A percentile compares a stretch with the other conserved stretches of the same genome.
Conservation (phyloP, 2,113 vertebrate genomes). For the Hippolais icterina region DNA sequence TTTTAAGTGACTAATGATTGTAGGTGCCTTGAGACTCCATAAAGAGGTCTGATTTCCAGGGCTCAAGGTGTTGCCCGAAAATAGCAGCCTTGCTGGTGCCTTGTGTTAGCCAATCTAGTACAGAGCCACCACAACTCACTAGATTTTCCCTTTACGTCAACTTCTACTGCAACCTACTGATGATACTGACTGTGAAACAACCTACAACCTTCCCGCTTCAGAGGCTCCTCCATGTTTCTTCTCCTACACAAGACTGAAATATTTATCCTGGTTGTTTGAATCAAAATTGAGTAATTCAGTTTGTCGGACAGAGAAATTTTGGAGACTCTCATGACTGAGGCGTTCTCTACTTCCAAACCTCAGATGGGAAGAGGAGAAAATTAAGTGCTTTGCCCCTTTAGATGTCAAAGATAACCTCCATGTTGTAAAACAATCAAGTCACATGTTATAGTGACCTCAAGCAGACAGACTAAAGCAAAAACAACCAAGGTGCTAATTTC, state of each 20-base stretch:
- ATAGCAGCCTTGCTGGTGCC: neutral
- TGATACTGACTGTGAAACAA: neutral
- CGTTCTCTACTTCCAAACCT: neutral
- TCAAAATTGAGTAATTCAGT: neutral
- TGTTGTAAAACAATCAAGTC: constrained; percentile 34
- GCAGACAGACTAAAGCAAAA: neutral
- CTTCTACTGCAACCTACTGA: neutral
- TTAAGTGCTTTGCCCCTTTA: constrained; percentile 3
- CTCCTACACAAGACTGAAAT: neutral
- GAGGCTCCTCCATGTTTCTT: neutral
- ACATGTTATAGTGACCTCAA: neutral
- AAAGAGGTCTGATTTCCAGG: constrained; percentile 36
- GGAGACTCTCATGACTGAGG: neutral
- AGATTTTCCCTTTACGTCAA: neutral
- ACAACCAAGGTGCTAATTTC: constrained; percentile 57
- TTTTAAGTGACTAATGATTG: constrained; percentile 17
- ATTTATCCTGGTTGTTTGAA: neutral
- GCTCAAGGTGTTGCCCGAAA: constrained; percentile 33
- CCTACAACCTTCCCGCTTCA: neutral
- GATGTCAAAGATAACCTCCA: constrained; percentile 59
- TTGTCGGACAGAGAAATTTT: neutral
- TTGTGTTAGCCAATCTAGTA: neutral
- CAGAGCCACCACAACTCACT: neutral
- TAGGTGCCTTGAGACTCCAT: constrained; percentile 31
- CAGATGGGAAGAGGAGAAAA: neutral